phyloP scores from a whole-genome alignment of 2,113 vertebrate species.

The Megaceryle maxima region DNA sequence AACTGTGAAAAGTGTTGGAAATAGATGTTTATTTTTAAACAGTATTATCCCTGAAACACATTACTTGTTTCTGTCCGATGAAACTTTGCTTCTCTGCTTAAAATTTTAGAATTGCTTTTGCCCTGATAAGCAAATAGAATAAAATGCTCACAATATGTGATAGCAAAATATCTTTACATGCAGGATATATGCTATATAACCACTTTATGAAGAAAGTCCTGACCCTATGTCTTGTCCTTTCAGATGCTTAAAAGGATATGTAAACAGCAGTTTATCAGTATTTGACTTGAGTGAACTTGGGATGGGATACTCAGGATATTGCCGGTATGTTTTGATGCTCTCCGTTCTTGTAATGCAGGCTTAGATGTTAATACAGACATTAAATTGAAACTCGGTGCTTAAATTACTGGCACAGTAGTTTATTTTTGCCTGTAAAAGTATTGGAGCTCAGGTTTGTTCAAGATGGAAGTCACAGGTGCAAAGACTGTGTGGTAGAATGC shows the following conservation, averaged over 20 bases:
- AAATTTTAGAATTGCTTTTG: neutral
- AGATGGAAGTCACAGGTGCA: neutral
- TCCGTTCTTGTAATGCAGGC: neutral
- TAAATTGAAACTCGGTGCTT: neutral
- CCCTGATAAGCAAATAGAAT: neutral
- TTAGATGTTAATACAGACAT: neutral
- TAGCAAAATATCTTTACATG: neutral
- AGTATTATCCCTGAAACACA: neutral
- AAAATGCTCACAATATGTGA: neutral
- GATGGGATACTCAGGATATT: slow-evolving; percentile 83
- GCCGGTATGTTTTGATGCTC: slow-evolving; percentile 72
- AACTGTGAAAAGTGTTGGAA: neutral
- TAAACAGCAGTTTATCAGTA: slow-evolving; percentile 95
- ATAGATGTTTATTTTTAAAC: neutral
- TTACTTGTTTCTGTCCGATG: neutral
- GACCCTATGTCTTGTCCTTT: neutral
- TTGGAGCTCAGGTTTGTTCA: neutral
- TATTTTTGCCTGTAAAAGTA: neutral
- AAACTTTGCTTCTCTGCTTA: neutral
- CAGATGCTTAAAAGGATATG: slow-evolving; percentile 94
- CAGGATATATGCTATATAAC: neutral
- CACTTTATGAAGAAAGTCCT: neutral
- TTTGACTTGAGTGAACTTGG: slow-evolving; percentile 88
- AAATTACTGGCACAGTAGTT: neutral
- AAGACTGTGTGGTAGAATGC: neutral